phyloP scores from a whole-genome alignment of 2,888 invertebrate genomes.

The Hipparchia sbordonii region DNA sequence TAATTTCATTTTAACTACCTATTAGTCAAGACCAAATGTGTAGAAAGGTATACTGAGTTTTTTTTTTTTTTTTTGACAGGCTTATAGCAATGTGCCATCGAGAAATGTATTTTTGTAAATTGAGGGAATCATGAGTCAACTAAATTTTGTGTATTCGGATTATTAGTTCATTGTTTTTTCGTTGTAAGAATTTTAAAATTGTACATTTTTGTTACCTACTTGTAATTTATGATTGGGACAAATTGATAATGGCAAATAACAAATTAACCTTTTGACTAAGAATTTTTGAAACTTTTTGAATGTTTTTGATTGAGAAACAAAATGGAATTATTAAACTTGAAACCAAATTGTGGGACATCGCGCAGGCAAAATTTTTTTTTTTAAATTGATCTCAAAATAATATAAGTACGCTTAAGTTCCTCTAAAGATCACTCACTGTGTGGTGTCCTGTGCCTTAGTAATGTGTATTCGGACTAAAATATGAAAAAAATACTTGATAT shows the following conservation, averaged over 20 bases:
- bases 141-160: slow-evolving; percentile 21
- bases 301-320: not conserved
- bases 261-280: not conserved
- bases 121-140: slow-evolving; percentile 10
- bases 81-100: slow-evolving; percentile 35
- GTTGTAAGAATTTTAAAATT: slow-evolving; percentile 34
- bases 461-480: slow-evolving; percentile 50
- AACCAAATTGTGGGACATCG: slow-evolving; percentile 56
- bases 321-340: slow-evolving; percentile 3
- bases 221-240: slow-evolving; percentile 29
- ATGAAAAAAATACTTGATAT: slow-evolving; percentile 12
- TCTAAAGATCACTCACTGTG: slow-evolving; percentile 58
- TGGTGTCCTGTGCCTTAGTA: slow-evolving; percentile 55
- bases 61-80: slow-evolving; percentile 9
- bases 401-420: slow-evolving; percentile 69
- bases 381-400: slow-evolving; percentile 70
- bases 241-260: not conserved
- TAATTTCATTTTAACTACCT: slow-evolving; percentile 15
- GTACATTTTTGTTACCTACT: slow-evolving; percentile 32
- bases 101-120: slow-evolving; percentile 18
- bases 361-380: slow-evolving; percentile 50
- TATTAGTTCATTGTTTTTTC: slow-evolving; percentile 33
- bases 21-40: slow-evolving; percentile 35
- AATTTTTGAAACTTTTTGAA: not conserved
- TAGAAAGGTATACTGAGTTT: slow-evolving; percentile 5